Conservation (phyloP, 2,888 invertebrate genomes). For the Lordiphosa andalusiaca region DNA sequence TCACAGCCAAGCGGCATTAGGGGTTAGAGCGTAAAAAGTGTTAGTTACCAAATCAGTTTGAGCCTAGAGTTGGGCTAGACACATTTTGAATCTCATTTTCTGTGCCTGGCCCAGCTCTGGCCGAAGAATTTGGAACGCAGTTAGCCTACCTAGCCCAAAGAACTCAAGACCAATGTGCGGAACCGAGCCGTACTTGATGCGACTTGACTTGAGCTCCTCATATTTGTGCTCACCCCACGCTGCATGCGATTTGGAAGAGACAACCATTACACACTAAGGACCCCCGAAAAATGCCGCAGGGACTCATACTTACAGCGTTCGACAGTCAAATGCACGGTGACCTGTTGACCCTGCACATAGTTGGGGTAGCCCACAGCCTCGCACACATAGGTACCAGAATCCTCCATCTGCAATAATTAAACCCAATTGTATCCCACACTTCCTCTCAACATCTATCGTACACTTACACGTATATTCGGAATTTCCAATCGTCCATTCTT, state of each 20-base stretch:
- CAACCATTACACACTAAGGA: not conserved
- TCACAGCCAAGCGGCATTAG: constrained; percentile 14
- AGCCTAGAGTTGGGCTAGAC: too few species aligned
- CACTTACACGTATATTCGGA: constrained; percentile 86
- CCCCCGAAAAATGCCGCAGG: not conserved
- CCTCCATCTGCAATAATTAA: constrained; percentile 82
- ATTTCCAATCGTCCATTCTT: constrained; percentile 91
- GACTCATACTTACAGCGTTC: constrained; percentile 86
- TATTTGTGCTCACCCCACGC: constrained; percentile 79
- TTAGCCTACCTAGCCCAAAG: constrained; percentile 82
- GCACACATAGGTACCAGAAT: constrained; percentile 92
- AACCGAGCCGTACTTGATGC: constrained; percentile 83
- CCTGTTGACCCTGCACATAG: constrained; percentile 84
- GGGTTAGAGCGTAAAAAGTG: not conserved
- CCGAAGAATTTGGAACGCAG: not conserved
- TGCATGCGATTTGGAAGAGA: constrained; percentile 51
- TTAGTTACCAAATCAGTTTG: not conserved
- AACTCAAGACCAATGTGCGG: constrained; percentile 83
- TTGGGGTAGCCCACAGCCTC: constrained; percentile 86
- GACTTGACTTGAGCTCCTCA: constrained; percentile 68
- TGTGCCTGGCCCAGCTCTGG: not conserved
- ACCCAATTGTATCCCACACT: too few species aligned
- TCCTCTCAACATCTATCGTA: not conserved
- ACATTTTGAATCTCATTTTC: too few species aligned
- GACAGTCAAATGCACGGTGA: constrained; percentile 87